Conservation (phyloP, 2,888 invertebrate species). For the Lithosia quadra region DNA sequence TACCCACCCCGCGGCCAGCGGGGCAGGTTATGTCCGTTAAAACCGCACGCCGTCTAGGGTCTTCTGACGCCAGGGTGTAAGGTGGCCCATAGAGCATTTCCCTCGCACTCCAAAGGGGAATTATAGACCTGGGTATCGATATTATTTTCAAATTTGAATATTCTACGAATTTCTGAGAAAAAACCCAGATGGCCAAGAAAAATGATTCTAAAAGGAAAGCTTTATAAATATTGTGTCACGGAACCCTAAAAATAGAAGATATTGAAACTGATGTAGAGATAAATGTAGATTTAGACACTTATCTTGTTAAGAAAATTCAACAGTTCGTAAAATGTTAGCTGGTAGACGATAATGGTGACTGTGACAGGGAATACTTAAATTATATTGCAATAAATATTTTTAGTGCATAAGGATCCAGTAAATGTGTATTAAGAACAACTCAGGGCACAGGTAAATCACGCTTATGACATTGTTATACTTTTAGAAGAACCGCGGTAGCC, state of each 20-base stretch:
- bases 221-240: neutral
- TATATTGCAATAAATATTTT: neutral
- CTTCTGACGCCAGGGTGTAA: too few relatives aligned
- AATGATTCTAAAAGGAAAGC: too few relatives aligned
- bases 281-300: neutral
- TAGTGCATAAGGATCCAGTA: neutral
- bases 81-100: too few relatives aligned
- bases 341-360: neutral
- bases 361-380: constrained; percentile 1
- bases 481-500: too few relatives aligned
- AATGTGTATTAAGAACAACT: neutral
- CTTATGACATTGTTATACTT: neutral
- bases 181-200: too few relatives aligned
- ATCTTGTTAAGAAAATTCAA: neutral
- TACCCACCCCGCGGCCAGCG: too few relatives aligned
- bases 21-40: too few relatives aligned
- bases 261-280: neutral
- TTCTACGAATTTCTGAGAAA: too few relatives aligned
- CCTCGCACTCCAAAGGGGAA: too few relatives aligned
- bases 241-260: constrained; percentile 4
- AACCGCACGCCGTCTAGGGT: too few relatives aligned
- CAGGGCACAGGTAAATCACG: neutral
- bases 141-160: too few relatives aligned
- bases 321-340: neutral
- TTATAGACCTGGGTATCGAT: too few relatives aligned